phyloP scores from a whole-genome alignment of 2,113 vertebrate genomes.

The Verasper variegatus region DNA sequence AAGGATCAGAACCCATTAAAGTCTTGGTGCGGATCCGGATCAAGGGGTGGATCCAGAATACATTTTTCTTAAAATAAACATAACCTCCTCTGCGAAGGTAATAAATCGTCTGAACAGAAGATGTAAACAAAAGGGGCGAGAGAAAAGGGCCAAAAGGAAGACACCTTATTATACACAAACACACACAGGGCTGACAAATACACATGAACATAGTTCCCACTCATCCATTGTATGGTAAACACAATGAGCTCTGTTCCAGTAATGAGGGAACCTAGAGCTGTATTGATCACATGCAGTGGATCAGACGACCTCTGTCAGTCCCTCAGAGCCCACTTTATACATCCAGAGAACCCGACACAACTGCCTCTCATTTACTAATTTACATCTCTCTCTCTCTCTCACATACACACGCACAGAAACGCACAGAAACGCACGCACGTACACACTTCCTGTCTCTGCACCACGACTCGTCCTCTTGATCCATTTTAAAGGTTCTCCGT shows the following conservation, averaged over 20 bases:
- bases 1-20: too few relatives aligned
- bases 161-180: conserved; percentile 31
- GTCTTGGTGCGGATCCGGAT: too few relatives aligned
- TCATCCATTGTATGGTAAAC: conserved; percentile 64
- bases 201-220: conserved; percentile 38
- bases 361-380: conserved; percentile 61
- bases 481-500: conserved; percentile 18
- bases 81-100: not conserved
- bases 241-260: conserved; percentile 65
- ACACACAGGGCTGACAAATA: conserved; percentile 5
- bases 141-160: conserved; percentile 6
- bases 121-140: not conserved
- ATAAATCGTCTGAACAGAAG: not conserved
- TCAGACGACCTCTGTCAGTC: conserved; percentile 74
- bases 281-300: conserved; percentile 78
- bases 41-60: too few relatives aligned
- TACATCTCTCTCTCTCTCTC: conserved; percentile 15
- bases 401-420: not conserved
- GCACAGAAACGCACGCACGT: not conserved
- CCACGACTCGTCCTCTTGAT: conserved; percentile 40
- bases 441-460: conserved; percentile 7
- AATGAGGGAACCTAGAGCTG: conserved; percentile 71
- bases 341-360: conserved; percentile 40
- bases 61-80: not conserved
- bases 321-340: conserved; percentile 76